These are phyloP conservation scores for Cetonia aurata DNA, from an alignment of 2,888 invertebrate species.

Conservation along the genomic window DNA sequence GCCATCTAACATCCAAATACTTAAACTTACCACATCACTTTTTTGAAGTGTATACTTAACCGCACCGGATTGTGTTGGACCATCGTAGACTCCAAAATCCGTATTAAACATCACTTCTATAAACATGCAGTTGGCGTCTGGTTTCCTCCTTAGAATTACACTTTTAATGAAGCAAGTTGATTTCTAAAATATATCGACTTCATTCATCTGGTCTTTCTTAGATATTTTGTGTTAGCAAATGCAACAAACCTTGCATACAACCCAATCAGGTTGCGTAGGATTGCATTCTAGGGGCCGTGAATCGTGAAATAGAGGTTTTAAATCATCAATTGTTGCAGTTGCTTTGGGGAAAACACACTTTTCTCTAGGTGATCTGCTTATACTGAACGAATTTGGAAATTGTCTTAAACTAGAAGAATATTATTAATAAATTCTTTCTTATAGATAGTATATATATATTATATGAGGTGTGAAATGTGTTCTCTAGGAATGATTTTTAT, in stretches of 20 bases:
- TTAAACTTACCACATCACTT: constrained; percentile 32
- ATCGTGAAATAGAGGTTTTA: not conserved
- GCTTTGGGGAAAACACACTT: constrained; percentile 12
- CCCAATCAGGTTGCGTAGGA: constrained; percentile 4
- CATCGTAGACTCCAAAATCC: constrained; percentile 1
- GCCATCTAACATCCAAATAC: too few relatives aligned
- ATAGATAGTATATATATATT: not conserved
- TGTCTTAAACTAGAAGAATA: not conserved
- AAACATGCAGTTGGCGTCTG: constrained; percentile 12
- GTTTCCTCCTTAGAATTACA: not conserved
- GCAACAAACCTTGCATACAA: constrained; percentile 15
- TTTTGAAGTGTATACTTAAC: constrained; percentile 17
- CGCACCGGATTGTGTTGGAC: not conserved
- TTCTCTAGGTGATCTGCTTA: not conserved
- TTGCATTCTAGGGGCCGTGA: not conserved
- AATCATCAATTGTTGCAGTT: not conserved
- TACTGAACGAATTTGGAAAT: not conserved
- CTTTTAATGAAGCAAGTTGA: constrained; percentile 22
- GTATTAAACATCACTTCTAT: constrained; percentile 19
- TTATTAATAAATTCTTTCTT: not conserved
- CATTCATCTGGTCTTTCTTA: not conserved
- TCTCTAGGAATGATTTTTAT: too few relatives aligned
- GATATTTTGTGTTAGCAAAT: not conserved
- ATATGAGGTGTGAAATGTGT: too few relatives aligned
- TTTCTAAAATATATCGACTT: constrained; percentile 18